phyloP scores from a whole-genome alignment of 1,140 invertebrate genomes.

The Saccostrea glomerata region DNA sequence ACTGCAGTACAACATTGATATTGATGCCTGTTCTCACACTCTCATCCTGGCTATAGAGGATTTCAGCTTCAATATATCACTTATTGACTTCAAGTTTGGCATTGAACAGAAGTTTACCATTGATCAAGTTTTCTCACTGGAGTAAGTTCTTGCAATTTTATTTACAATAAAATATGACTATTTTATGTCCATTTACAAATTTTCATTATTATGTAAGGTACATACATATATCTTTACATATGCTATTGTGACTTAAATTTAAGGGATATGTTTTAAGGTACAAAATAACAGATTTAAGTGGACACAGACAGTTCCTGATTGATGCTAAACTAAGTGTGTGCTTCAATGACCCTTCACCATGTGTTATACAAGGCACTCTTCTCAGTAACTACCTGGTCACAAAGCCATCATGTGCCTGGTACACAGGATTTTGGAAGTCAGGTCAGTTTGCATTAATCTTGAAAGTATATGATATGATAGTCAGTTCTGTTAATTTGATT shows the following conservation, averaged over 20 bases:
- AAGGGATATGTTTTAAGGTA: slow-evolving; percentile 30
- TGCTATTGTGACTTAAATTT: no score
- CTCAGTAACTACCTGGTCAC: slow-evolving; percentile 48
- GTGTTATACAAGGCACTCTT: slow-evolving; percentile 42
- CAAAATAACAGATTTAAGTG: slow-evolving; percentile 44
- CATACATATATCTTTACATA: no score
- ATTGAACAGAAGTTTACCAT: slow-evolving; percentile 32
- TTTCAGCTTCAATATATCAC: slow-evolving; percentile 45
- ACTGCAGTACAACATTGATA: slow-evolving; percentile 50
- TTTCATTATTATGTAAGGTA: background rate
- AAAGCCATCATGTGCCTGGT: slow-evolving; percentile 54
- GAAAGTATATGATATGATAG: no score
- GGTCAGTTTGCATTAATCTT: slow-evolving; percentile 30
- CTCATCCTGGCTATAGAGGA: slow-evolving; percentile 60
- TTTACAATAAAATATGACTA: background rate
- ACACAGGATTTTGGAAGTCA: slow-evolving; percentile 46
- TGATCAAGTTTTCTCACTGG: slow-evolving; percentile 14
- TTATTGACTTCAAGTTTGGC: slow-evolving; percentile 38
- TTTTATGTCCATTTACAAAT: background rate
- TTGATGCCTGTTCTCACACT: slow-evolving; percentile 56
- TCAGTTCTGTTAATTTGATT: no score
- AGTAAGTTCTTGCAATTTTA: slow-evolving; percentile 19
- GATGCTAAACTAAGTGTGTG: slow-evolving; percentile 54
- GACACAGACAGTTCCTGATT: slow-evolving; percentile 45
- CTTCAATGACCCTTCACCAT: slow-evolving; percentile 49